A percentile compares a stretch with the other conserved stretches of the same genome.
These are phyloP conservation scores for Disparrhopalites patrizii DNA, from an alignment of 2,888 invertebrate species.

Conservation along the genomic window DNA sequence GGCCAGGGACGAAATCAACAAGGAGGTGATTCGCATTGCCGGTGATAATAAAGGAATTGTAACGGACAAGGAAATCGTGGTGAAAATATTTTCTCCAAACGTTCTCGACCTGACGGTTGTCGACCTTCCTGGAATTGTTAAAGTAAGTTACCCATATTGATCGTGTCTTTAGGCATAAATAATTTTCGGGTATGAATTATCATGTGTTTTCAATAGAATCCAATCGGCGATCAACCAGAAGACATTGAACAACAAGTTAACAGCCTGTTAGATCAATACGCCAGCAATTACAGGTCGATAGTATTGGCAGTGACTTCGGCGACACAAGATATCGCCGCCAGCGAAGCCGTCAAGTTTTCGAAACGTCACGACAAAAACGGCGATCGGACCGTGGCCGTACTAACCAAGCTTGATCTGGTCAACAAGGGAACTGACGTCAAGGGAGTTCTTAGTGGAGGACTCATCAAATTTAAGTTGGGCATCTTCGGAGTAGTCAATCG, in stretches of 20 bases:
- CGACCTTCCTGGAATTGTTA: conserved; percentile 12
- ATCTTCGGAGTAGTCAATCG: conserved; percentile 98
- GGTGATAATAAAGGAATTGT: conserved; percentile 1
- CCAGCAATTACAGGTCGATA: conserved; percentile 94
- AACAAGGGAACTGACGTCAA: conserved; percentile 98
- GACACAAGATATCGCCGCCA: conserved; percentile 98
- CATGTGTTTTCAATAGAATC: conserved; percentile 52
- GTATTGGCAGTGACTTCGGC: conserved; percentile 96
- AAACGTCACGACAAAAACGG: conserved; percentile 97
- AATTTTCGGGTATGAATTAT: not conserved
- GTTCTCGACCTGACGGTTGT: conserved; percentile 9
- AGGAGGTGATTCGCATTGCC: not conserved
- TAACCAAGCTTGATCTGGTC: conserved; percentile 99
- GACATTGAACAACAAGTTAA: conserved; percentile 95
- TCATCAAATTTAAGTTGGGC: conserved; percentile 96
- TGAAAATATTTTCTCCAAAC: conserved; percentile 1
- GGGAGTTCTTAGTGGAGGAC: conserved; percentile 92
- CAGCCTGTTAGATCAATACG: conserved; percentile 81
- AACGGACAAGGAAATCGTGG: not conserved
- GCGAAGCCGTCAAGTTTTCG: conserved; percentile 93
- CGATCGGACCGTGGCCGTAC: conserved; percentile 83
- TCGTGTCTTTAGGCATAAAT: not conserved
- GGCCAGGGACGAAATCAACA: not conserved
- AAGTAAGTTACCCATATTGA: conserved; percentile 11
- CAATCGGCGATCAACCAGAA: conserved; percentile 97